A percentile compares a stretch with the other conserved stretches of the same genome.
Evolutionary conservation across 1,140 invertebrate species (phyloP).

Genomic region (Plodia interpunctella): DNA sequence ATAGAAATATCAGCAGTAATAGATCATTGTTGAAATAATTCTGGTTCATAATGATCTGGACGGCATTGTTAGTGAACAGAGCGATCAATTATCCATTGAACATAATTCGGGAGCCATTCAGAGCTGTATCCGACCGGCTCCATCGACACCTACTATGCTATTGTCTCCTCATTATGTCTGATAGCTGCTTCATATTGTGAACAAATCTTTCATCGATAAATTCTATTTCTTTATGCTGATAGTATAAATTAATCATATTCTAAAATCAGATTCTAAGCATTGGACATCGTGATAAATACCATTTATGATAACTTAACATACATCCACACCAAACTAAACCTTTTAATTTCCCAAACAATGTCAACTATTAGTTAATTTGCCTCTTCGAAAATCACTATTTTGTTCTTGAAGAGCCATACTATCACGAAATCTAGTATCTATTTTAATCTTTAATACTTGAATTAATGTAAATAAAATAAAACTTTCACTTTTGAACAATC

Average conservation of each 20-base stretch:
- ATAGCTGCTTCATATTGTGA: slow-evolving; percentile 1
- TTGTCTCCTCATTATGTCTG: slow-evolving; percentile 18
- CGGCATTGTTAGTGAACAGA: slow-evolving; percentile 60
- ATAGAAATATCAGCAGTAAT: neutral
- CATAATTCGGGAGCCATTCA: slow-evolving; percentile 65
- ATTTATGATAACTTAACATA: no score
- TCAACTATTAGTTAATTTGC: no score
- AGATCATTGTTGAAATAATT: slow-evolving; percentile 14
- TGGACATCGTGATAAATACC: no score
- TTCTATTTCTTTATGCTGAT: neutral
- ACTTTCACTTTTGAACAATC: slow-evolving; percentile 15
- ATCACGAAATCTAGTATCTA: no score
- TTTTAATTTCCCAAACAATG: no score
- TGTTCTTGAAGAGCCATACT: no score
- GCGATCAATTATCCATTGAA: slow-evolving; percentile 72
- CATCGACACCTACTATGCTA: slow-evolving; percentile 30
- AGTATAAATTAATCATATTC: no score
- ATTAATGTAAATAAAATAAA: neutral
- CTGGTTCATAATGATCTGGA: slow-evolving; percentile 42
- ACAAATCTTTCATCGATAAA: neutral
- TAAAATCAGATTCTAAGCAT: no score
- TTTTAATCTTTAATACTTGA: no score
- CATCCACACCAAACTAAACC: no score
- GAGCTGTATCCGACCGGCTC: slow-evolving; percentile 48
- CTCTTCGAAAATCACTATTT: no score